Conservation (phyloP, 2,113 vertebrate species). For the Pangasianodon gigas region DNA sequence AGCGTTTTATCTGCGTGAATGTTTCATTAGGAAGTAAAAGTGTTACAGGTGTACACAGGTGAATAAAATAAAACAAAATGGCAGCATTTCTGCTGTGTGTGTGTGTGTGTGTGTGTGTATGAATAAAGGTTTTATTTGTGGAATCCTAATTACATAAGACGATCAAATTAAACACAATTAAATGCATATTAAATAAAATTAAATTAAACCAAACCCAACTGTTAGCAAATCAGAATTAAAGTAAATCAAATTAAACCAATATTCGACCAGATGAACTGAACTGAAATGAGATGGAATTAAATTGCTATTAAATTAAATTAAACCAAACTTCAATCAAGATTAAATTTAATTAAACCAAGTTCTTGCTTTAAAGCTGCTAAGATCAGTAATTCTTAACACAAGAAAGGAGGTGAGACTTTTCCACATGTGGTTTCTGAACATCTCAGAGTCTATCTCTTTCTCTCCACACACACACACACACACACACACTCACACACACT, state of each 20-base stretch:
- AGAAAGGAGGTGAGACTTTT: not conserved
- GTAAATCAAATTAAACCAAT: not conserved
- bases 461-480: not conserved
- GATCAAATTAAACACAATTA: not conserved
- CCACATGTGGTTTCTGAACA: constrained; percentile 5
- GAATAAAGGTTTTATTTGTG: not conserved
- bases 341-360: not conserved
- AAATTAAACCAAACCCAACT: not conserved
- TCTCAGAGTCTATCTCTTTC: not conserved
- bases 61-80: not conserved
- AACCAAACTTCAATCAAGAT: not conserved
- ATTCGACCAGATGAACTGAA: not conserved
- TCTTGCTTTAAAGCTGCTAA: not conserved
- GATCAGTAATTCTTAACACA: not conserved
- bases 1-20: not conserved
- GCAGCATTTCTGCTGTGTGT: not conserved
- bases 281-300: not conserved
- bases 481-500: constrained; percentile 1
- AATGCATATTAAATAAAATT: not conserved
- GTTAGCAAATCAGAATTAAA: constrained; percentile 2
- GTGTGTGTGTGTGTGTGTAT: no score
- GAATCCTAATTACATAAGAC: not conserved
- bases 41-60: not conserved
- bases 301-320: not conserved
- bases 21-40: not conserved